Percentiles rank a stretch among this genome's conserved stretches.
phyloP scores from a whole-genome alignment of 2,797 vertebrate genomes.

The Saxicola maurus region DNA sequence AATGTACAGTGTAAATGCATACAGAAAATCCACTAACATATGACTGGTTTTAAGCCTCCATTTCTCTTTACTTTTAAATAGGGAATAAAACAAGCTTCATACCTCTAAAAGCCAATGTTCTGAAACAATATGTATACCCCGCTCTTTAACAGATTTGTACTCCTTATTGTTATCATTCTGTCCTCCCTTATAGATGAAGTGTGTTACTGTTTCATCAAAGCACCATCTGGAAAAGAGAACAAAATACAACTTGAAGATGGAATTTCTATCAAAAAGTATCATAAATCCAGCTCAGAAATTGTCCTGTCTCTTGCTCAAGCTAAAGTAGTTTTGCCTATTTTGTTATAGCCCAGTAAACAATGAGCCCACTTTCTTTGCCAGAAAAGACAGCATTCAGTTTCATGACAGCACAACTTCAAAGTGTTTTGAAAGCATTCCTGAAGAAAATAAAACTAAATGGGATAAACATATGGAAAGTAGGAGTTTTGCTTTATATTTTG shows the following conservation, averaged over 20 bases:
- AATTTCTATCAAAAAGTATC: not conserved
- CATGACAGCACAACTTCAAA: not conserved
- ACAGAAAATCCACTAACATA: not conserved
- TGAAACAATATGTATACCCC: conserved; percentile 88
- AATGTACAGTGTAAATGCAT: not conserved
- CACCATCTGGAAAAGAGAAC: conserved; percentile 80
- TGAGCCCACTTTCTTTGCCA: not conserved
- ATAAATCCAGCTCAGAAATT: not conserved
- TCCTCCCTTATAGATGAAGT: conserved; percentile 94
- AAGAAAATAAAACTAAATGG: not conserved
- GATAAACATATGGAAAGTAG: not conserved
- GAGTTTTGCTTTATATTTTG: not conserved
- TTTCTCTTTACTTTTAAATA: not conserved
- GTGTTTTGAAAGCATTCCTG: not conserved
- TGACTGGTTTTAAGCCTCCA: not conserved
- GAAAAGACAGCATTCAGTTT: not conserved
- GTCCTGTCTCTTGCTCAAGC: not conserved
- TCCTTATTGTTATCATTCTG: conserved; percentile 90
- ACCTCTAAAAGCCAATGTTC: conserved; percentile 93
- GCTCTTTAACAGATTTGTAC: conserved; percentile 90
- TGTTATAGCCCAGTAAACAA: not conserved
- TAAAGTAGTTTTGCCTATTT: not conserved
- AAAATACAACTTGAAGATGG: not conserved
- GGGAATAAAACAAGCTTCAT: conserved; percentile 24
- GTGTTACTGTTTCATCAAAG: conserved; percentile 93